Evolutionary conservation across 2,888 invertebrate species (phyloP).

Genomic region (Oscheius sp.): DNA sequence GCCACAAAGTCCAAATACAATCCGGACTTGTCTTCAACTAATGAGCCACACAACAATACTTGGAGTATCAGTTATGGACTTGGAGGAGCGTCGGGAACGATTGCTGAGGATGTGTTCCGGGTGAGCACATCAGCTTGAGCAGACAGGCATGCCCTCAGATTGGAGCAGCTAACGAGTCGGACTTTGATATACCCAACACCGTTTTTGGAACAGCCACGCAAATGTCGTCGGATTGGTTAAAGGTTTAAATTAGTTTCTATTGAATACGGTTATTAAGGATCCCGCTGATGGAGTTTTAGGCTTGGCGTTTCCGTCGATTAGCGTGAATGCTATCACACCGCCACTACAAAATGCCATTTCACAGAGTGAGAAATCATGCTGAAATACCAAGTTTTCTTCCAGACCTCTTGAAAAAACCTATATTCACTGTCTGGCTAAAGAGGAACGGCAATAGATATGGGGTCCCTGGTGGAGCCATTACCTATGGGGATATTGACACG

Average conservation of each 20-base stretch:
- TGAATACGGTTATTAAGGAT: conserved; percentile 18
- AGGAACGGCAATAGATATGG: conserved; percentile 36
- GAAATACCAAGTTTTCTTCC: background rate
- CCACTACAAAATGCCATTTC: conserved; percentile 91
- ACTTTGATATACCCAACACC: conserved; percentile 55
- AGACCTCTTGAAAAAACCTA: conserved; percentile 41
- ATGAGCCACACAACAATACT: conserved; percentile 86
- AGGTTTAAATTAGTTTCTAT: background rate
- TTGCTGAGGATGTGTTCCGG: conserved; percentile 87
- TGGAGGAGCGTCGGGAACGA: conserved; percentile 88
- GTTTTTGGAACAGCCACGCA: conserved; percentile 60
- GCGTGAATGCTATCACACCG: conserved; percentile 89
- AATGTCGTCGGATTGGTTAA: conserved; percentile 54
- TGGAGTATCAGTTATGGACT: conserved; percentile 94
- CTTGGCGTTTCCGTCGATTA: conserved; percentile 79
- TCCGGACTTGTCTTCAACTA: conserved; percentile 84
- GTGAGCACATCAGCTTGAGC: conserved; percentile 76
- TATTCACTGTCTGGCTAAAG: conserved; percentile 49
- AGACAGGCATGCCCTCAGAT: conserved; percentile 33
- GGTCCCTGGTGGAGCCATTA: conserved; percentile 45
- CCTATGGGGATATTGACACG: conserved; percentile 66
- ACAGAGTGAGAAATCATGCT: conserved; percentile 76
- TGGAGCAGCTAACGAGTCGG: conserved; percentile 45
- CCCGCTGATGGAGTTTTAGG: conserved; percentile 49
- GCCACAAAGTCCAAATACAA: conserved; percentile 84